Evolutionary conservation across 2,113 vertebrate genomes (phyloP).

Genomic region (Euleptes europaea): DNA sequence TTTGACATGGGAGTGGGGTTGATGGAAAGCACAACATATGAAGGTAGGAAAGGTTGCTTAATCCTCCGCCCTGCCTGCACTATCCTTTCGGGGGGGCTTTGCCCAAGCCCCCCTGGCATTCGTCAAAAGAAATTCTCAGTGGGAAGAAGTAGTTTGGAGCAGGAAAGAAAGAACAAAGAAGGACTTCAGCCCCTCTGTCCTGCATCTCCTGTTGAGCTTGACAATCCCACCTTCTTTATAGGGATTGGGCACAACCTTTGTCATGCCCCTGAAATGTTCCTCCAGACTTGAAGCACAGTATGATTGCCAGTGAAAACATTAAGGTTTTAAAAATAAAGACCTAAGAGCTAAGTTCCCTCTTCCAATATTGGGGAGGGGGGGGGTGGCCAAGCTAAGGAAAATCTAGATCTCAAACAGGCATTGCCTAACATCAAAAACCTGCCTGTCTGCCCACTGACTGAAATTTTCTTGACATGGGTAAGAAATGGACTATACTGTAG

Average conservation of each 20-base stretch:
- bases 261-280: rapidly evolving
- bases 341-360: constrained; percentile 3
- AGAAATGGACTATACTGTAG: rapidly evolving
- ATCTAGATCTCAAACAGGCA: constrained; percentile 23
- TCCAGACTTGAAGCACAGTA: constrained; percentile 6
- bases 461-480: constrained; percentile 38
- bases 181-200: not conserved
- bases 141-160: no score
- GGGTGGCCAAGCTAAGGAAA: constrained; percentile 18
- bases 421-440: constrained; percentile 42
- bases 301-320: constrained; percentile 23
- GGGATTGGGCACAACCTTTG: not conserved
- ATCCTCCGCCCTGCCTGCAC: no score
- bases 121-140: no score
- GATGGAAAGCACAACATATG: not conserved
- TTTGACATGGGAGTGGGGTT: not conserved
- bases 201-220: not conserved
- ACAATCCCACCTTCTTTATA: not conserved
- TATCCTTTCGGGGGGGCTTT: no score
- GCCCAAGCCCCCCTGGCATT: no score
- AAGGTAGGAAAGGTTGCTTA: no score
- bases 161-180: no score
- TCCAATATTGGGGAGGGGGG: not conserved
- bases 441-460: constrained; percentile 40
- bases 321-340: constrained; percentile 22